phyloP scores from a whole-genome alignment of 2,888 invertebrate species.

The Venusia cambrica region DNA sequence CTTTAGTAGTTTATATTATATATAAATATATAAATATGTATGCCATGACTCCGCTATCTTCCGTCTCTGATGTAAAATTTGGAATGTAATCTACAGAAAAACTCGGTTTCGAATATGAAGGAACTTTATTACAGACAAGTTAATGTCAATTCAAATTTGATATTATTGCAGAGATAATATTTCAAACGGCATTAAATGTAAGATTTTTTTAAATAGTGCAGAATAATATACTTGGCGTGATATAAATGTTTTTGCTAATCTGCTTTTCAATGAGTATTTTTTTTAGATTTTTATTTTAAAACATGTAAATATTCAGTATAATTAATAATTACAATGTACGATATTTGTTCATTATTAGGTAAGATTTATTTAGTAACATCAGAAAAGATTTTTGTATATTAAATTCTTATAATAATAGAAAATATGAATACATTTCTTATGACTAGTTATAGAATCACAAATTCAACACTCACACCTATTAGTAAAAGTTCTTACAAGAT shows the following conservation, averaged over 20 bases:
- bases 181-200: conserved; percentile 49
- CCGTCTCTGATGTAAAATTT: neutral
- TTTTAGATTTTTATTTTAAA: conserved; percentile 55
- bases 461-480: conserved; percentile 58
- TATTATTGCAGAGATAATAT: conserved; percentile 43
- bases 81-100: conserved; percentile 30
- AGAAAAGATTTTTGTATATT: conserved; percentile 63
- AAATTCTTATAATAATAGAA: conserved; percentile 68
- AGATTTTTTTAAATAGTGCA: conserved; percentile 69
- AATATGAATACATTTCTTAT: conserved; percentile 77
- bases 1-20: too few relatives aligned
- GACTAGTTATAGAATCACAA: conserved; percentile 69
- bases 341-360: conserved; percentile 33
- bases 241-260: conserved; percentile 56
- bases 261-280: conserved; percentile 54
- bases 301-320: conserved; percentile 57
- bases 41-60: too few relatives aligned
- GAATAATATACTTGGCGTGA: conserved; percentile 58
- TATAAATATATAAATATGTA: too few relatives aligned
- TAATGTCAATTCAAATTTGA: conserved; percentile 49
- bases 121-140: conserved; percentile 76
- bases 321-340: conserved; percentile 46
- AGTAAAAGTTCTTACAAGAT: conserved; percentile 22
- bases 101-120: conserved; percentile 53
- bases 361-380: conserved; percentile 59